These are phyloP conservation scores for Geococcyx californianus DNA, from an alignment of 2,113 vertebrate genomes.

Conservation along the genomic window DNA sequence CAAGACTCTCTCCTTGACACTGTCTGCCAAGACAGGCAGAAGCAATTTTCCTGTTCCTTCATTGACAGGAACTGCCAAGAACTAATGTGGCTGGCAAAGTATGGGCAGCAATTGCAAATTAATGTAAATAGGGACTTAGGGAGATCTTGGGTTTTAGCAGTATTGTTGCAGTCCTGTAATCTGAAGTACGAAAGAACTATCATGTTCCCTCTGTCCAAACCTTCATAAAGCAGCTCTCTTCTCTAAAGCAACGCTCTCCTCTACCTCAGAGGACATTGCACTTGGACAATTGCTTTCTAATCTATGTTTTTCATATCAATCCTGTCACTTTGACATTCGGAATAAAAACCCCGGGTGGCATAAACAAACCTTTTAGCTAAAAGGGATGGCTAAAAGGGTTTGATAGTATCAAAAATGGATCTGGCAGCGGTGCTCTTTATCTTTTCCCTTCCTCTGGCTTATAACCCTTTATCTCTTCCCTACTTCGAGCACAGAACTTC, in stretches of 20 bases:
- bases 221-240: not conserved
- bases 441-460: conserved; percentile 8
- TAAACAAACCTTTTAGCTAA: conserved; percentile 50
- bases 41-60: not conserved
- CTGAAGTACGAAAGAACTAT: not conserved
- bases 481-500: not conserved
- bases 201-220: not conserved
- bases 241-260: not conserved
- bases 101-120: not conserved
- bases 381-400: conserved; percentile 2
- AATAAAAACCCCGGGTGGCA: not conserved
- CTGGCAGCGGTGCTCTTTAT: not conserved
- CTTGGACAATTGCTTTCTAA: conserved; percentile 42
- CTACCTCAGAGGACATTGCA: not conserved
- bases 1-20: not conserved
- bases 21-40: not conserved
- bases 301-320: conserved; percentile 4
- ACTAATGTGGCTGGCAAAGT: fast-evolving
- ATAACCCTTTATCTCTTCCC: conserved; percentile 29
- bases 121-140: not conserved
- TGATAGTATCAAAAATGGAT: conserved; percentile 35
- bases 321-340: conserved; percentile 26
- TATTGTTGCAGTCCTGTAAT: not conserved
- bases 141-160: not conserved
- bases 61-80: not conserved